These are phyloP conservation scores for Callaeas wilsoni DNA, from an alignment of 2,113 vertebrate genomes.

Conservation along the genomic window DNA sequence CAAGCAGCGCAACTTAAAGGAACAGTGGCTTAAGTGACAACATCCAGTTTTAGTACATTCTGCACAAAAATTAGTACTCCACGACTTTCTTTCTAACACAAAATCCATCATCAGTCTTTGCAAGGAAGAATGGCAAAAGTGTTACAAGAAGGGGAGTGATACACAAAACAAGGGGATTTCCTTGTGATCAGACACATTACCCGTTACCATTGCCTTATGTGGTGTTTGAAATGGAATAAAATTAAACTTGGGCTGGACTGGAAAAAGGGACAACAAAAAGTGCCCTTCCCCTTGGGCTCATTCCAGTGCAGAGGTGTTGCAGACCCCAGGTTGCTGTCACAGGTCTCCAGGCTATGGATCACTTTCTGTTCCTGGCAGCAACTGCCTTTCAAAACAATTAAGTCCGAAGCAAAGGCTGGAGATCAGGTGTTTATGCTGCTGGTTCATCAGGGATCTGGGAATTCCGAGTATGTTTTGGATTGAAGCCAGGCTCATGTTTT, in stretches of 20 bases:
- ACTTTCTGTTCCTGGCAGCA: not conserved
- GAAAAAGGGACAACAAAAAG: not conserved
- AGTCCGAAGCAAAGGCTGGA: not conserved
- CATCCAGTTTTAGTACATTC: not conserved
- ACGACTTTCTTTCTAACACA: not conserved
- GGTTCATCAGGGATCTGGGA: not conserved
- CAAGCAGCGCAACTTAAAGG: slow-evolving; percentile 39
- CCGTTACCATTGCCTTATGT: not conserved
- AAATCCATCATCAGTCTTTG: not conserved
- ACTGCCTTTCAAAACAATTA: not conserved
- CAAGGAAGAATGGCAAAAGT: not conserved
- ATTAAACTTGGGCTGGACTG: not conserved
- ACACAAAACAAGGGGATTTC: not conserved
- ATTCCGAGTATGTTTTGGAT: not conserved
- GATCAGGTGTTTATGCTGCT: not conserved
- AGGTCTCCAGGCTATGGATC: not conserved
- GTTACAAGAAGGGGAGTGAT: not conserved
- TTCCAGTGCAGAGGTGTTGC: not conserved
- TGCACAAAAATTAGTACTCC: not conserved
- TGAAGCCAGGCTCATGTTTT: not conserved
- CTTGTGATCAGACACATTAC: not conserved
- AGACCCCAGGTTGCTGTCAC: accelerated
- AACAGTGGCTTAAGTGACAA: not conserved
- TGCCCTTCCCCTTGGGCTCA: not conserved
- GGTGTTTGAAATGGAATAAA: not conserved